Percentiles rank a stretch among this genome's conserved stretches.
These are phyloP conservation scores for Drosophila subpulchrella DNA, from an alignment of 1,140 invertebrate genomes.

Conservation along the genomic window DNA sequence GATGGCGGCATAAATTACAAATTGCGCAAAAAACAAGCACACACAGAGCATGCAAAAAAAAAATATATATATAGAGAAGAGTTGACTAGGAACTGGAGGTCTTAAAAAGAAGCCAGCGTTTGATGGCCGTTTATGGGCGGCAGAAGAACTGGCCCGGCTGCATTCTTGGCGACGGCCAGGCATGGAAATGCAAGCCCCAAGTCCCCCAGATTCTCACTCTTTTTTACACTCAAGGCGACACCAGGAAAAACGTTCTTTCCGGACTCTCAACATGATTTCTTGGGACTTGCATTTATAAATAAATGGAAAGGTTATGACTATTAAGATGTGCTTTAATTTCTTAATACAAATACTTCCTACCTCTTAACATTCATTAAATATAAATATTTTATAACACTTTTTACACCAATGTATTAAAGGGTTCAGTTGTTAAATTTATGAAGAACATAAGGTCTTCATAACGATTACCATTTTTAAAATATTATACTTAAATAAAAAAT, in stretches of 20 bases:
- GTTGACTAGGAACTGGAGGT: conserved; percentile 46
- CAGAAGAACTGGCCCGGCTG: conserved; percentile 60
- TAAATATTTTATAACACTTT: too few relatives aligned
- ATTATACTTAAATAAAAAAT: too few relatives aligned
- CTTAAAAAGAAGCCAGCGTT: conserved; percentile 63
- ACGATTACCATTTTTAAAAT: too few relatives aligned
- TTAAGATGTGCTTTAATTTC: too few relatives aligned
- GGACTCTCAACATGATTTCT: neutral
- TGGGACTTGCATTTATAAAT: neutral
- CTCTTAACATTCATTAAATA: too few relatives aligned
- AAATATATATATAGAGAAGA: conserved; percentile 9
- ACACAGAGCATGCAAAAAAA: conserved; percentile 33
- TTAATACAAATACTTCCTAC: too few relatives aligned
- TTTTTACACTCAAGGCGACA: conserved; percentile 16
- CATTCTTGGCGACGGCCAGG: conserved; percentile 66
- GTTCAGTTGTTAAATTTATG: too few relatives aligned
- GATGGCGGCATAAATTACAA: conserved; percentile 76
- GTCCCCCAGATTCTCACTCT: conserved; percentile 31
- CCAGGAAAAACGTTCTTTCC: conserved; percentile 4
- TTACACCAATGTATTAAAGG: too few relatives aligned
- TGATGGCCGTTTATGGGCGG: conserved; percentile 69
- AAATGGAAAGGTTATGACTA: neutral
- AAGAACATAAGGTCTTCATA: too few relatives aligned
- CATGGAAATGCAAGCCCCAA: conserved; percentile 44
- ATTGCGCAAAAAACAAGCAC: conserved; percentile 61